These are phyloP conservation scores for Anthrax anthrax DNA, from an alignment of 2,888 invertebrate species.

Conservation along the genomic window DNA sequence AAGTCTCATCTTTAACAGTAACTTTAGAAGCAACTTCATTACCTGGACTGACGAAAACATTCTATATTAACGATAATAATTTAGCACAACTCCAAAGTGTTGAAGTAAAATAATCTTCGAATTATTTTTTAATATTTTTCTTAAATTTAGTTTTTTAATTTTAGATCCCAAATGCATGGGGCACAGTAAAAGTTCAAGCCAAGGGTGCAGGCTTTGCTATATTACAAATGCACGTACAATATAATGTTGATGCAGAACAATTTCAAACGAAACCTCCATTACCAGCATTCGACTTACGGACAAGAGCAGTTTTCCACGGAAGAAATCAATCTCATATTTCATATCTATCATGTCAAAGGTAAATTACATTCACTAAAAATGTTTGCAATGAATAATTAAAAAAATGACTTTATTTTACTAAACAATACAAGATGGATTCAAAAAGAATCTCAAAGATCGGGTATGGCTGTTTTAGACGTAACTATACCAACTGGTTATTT, in stretches of 20 bases:
- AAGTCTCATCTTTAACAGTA: slow-evolving; percentile 64
- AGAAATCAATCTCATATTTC: slow-evolving; percentile 88
- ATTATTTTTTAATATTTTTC: background rate
- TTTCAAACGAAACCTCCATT: slow-evolving; percentile 77
- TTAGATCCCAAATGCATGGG: slow-evolving; percentile 84
- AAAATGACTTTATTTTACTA: too few relatives aligned
- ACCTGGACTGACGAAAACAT: slow-evolving; percentile 46
- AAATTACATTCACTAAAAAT: too few relatives aligned
- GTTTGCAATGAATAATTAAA: too few relatives aligned
- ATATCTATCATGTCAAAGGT: slow-evolving; percentile 78
- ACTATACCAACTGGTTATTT: slow-evolving; percentile 83
- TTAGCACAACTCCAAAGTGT: slow-evolving; percentile 64
- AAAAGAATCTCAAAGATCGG: slow-evolving; percentile 68
- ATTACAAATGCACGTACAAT: slow-evolving; percentile 83
- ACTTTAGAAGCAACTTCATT: slow-evolving; percentile 76
- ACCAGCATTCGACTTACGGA: slow-evolving; percentile 61
- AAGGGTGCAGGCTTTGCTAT: slow-evolving; percentile 90
- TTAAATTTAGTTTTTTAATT: background rate
- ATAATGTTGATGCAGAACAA: slow-evolving; percentile 71
- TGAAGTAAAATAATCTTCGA: slow-evolving; percentile 38
- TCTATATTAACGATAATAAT: slow-evolving; percentile 61
- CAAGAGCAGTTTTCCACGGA: slow-evolving; percentile 65
- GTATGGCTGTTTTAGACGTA: slow-evolving; percentile 76
- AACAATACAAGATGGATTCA: slow-evolving; percentile 71
- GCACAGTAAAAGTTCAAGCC: slow-evolving; percentile 82